Evolutionary conservation across 1,140 invertebrate species (phyloP).

Genomic region (Drosophila kurseongensis): DNA sequence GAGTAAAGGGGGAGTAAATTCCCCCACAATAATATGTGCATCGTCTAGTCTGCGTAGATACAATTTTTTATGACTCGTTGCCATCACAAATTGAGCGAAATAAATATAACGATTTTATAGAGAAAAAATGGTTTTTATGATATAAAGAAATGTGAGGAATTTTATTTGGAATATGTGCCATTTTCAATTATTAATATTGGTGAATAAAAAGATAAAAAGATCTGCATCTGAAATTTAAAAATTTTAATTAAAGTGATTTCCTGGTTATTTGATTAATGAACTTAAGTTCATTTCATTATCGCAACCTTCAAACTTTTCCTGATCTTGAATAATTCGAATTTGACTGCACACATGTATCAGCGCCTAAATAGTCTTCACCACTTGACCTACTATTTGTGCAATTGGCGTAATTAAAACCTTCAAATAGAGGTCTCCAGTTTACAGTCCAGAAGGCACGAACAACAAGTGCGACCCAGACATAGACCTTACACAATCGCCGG

Average conservation of each 20-base stretch:
- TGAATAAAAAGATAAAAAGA: no score
- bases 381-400: conserved; percentile 67
- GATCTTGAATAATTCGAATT: conserved; percentile 42
- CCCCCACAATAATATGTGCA: background rate
- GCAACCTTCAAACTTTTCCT: conserved; percentile 18
- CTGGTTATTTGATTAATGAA: no score
- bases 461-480: conserved; percentile 48
- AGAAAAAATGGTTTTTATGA: conserved; percentile 14
- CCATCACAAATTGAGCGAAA: conserved; percentile 57
- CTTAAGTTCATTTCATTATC: no score
- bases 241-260: no score
- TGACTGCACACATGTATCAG: conserved; percentile 22
- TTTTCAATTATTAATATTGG: no score
- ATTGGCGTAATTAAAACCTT: conserved; percentile 76
- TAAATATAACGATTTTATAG: background rate
- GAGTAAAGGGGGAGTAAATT: conserved; percentile 17
- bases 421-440: conserved; percentile 57
- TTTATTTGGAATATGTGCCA: no score
- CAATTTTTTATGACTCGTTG: conserved; percentile 64
- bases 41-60: conserved; percentile 51
- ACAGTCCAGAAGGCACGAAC: conserved; percentile 78
- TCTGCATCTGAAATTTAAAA: no score
- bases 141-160: background rate
- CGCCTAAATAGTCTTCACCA: conserved; percentile 40
- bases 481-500: conserved; percentile 66